These are phyloP conservation scores for Delphinus delphis DNA, from an alignment of 2,113 vertebrate species.

Conservation along the genomic window DNA sequence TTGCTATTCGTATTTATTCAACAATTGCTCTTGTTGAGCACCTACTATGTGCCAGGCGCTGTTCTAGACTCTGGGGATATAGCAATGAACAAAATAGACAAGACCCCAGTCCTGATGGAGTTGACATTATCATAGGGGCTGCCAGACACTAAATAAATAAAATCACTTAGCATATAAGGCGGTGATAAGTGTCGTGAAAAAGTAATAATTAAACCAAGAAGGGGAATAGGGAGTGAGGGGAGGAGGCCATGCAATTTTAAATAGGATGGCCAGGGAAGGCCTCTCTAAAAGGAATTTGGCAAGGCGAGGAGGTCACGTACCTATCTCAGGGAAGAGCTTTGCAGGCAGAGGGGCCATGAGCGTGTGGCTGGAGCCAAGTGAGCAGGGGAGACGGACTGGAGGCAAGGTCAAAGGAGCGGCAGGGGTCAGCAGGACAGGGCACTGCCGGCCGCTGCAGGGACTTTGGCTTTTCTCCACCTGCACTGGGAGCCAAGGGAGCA, in stretches of 20 bases:
- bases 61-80: not conserved
- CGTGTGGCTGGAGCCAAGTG: not conserved
- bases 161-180: not conserved
- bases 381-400: not conserved
- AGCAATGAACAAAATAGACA: not conserved
- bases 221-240: too few relatives aligned
- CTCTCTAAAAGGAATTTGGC: not conserved
- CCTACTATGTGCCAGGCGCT: not conserved
- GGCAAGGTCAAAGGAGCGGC: not conserved
- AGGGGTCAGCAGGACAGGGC: not conserved
- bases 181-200: not conserved
- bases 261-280: not conserved
- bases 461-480: not conserved
- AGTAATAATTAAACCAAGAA: conserved; percentile 6
- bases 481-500: not conserved
- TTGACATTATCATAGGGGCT: not conserved
- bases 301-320: not conserved
- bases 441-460: not conserved
- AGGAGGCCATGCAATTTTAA: not conserved
- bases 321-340: not conserved
- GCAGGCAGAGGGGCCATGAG: not conserved
- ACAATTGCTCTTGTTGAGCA: not conserved
- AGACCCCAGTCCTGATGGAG: not conserved
- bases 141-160: not conserved
- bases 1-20: not conserved